Conservation (phyloP, 2,113 vertebrate genomes). For the Rhynchopsitta pachyrhyncha region DNA sequence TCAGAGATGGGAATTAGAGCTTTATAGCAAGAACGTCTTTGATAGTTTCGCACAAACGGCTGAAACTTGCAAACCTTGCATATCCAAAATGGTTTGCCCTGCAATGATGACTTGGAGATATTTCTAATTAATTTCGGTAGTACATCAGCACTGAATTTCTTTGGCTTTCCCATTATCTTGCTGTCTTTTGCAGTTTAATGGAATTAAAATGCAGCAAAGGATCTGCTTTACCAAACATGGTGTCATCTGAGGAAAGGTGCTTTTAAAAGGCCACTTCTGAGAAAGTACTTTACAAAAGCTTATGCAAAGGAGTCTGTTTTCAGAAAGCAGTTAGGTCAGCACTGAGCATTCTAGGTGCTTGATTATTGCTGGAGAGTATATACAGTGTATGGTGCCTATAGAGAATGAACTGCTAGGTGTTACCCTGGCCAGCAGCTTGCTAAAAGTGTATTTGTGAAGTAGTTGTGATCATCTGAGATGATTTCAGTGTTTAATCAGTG, state of each 20-base stretch:
- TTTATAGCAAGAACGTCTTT: neutral
- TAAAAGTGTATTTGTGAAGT: neutral
- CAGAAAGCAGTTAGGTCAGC: neutral
- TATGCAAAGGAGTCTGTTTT: neutral
- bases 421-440: neutral
- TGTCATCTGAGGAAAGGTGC: neutral
- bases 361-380: neutral
- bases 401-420: neutral
- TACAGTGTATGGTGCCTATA: neutral
- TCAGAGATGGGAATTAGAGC: slow-evolving; percentile 1
- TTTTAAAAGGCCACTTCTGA: neutral
- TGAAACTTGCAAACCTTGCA: slow-evolving; percentile 30
- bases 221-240: neutral
- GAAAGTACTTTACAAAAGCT: neutral
- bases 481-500: neutral
- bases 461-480: neutral
- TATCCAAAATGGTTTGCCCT: neutral
- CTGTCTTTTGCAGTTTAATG: neutral
- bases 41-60: neutral
- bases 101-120: neutral
- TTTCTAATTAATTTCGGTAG: slow-evolving; percentile 13
- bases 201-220: neutral
- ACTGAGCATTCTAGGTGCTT: neutral
- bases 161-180: neutral
- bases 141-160: neutral